Evolutionary conservation across 2,113 vertebrate genomes (phyloP).

Genomic region (Vulpes ferrilata): DNA sequence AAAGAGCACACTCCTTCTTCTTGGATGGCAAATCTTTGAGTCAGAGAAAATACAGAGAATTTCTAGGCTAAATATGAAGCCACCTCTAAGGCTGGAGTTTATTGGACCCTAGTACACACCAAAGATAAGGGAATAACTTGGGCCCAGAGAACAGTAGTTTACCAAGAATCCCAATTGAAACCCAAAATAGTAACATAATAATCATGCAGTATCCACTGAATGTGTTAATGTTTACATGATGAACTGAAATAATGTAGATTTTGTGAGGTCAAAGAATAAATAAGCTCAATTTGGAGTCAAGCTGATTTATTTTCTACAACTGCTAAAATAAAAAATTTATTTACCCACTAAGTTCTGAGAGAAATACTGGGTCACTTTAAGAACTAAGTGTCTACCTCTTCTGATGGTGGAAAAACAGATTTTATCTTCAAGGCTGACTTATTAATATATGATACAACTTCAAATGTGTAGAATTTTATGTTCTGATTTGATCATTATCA

Average conservation of each 20-base stretch:
- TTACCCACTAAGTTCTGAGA: neutral
- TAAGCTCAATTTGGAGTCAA: neutral
- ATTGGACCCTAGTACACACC: neutral
- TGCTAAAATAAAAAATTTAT: neutral
- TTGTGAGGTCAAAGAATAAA: constrained; percentile 14
- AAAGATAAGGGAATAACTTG: neutral
- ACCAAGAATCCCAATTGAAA: neutral
- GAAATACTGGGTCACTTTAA: neutral
- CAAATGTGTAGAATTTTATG: constrained; percentile 30
- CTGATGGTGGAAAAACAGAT: neutral
- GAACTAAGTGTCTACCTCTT: constrained; percentile 6
- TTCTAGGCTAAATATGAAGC: neutral
- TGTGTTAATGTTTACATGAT: constrained; percentile 10
- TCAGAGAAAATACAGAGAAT: neutral
- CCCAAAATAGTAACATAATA: neutral
- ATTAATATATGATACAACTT: constrained; percentile 33
- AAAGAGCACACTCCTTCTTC: neutral
- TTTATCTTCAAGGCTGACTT: constrained; percentile 26
- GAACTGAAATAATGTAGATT: constrained; percentile 1
- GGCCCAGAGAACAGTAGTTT: neutral
- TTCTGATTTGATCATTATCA: constrained; percentile 45
- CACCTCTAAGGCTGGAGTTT: neutral
- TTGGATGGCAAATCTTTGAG: neutral
- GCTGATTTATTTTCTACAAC: constrained; percentile 13
- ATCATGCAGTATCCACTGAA: neutral